Conservation (phyloP, 1,140 invertebrate genomes). For the Bactericera cockerelli region DNA sequence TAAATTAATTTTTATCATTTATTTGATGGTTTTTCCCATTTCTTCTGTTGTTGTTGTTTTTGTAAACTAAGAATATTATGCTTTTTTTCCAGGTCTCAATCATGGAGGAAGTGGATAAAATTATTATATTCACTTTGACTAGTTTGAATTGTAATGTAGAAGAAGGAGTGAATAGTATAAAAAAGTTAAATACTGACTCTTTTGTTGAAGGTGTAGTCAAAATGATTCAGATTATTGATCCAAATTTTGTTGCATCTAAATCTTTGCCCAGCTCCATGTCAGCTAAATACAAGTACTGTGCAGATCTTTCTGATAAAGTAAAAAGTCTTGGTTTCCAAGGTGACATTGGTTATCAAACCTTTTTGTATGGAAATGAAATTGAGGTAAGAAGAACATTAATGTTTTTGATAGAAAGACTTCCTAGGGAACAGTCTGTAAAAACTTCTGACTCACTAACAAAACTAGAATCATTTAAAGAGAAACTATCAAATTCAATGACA, state of each 20-base stretch:
- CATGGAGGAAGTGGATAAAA: conserved; percentile 16
- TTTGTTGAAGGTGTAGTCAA: conserved; percentile 59
- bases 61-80: too few species aligned
- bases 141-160: conserved; percentile 10
- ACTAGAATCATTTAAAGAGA: not conserved
- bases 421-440: conserved; percentile 41
- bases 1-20: too few species aligned
- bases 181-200: conserved; percentile 37
- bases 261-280: conserved; percentile 15
- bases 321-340: conserved; percentile 25
- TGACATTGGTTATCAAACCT: conserved; percentile 89
- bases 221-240: conserved; percentile 29
- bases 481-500: not conserved
- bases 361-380: conserved; percentile 76
- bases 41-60: too few species aligned
- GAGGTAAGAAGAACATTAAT: conserved; percentile 76
- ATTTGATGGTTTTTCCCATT: too few species aligned
- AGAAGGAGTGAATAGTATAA: conserved; percentile 7
- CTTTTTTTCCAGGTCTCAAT: not conserved
- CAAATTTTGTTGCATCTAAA: conserved; percentile 22
- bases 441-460: conserved; percentile 16
- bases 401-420: conserved; percentile 81
- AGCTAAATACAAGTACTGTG: conserved; percentile 14
- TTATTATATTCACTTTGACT: conserved; percentile 12
- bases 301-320: conserved; percentile 10